Conservation (phyloP, 2,113 vertebrate species). For the Amazona guildingii region DNA sequence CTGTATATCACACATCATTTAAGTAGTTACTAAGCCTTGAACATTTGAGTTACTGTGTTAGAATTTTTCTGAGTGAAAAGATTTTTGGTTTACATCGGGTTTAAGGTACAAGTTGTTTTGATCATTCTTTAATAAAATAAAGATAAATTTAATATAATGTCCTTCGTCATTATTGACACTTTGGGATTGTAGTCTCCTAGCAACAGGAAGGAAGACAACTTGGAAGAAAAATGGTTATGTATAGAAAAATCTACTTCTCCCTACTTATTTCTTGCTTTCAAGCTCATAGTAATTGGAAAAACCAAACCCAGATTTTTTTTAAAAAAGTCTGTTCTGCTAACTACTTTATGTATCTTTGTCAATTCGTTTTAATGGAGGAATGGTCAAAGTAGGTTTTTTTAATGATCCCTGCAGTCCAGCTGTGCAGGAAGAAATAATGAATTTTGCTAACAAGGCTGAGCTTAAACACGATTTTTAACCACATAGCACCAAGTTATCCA, state of each 20-base stretch:
- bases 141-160: background rate
- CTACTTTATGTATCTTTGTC: background rate
- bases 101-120: background rate
- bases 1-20: background rate
- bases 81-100: background rate
- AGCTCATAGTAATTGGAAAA: background rate
- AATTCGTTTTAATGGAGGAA: background rate
- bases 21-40: background rate
- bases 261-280: background rate
- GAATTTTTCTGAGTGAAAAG: background rate
- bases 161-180: background rate
- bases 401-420: background rate
- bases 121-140: background rate
- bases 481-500: background rate
- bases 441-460: background rate
- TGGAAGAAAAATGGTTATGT: background rate
- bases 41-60: fast-evolving
- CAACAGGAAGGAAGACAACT: background rate
- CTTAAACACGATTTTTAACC: background rate
- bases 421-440: background rate
- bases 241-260: background rate
- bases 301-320: background rate
- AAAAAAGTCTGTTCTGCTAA: background rate
- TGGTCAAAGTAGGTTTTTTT: background rate
- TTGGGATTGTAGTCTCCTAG: background rate